phyloP scores from a whole-genome alignment of 1,140 invertebrate genomes.

The Paracyclopina nana region DNA sequence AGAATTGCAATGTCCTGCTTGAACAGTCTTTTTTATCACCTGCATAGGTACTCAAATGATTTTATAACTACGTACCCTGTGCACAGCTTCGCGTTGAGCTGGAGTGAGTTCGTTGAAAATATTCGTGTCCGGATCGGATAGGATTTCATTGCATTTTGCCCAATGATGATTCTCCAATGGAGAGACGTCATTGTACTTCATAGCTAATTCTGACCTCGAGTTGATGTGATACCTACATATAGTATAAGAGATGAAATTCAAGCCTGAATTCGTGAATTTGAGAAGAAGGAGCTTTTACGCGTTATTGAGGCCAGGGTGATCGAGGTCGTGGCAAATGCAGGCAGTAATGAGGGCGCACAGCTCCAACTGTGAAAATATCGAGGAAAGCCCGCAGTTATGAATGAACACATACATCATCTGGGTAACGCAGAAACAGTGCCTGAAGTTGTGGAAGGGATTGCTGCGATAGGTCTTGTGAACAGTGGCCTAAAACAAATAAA shows the following conservation, averaged over 20 bases:
- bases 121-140: slow-evolving; percentile 32
- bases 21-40: too few species aligned
- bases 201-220: slow-evolving; percentile 57
- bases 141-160: slow-evolving; percentile 58
- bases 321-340: slow-evolving; percentile 70
- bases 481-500: slow-evolving; percentile 29
- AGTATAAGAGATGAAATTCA: not conserved
- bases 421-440: slow-evolving; percentile 69
- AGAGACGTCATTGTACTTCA: slow-evolving; percentile 71
- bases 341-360: slow-evolving; percentile 56
- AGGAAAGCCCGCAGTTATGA: slow-evolving; percentile 45
- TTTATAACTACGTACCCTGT: too few species aligned
- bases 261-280: not conserved
- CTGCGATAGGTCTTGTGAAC: slow-evolving; percentile 75
- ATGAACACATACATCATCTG: slow-evolving; percentile 76
- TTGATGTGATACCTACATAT: slow-evolving; percentile 40
- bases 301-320: slow-evolving; percentile 78
- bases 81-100: too few species aligned
- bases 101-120: too few species aligned
- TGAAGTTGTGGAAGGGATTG: slow-evolving; percentile 74
- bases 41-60: too few species aligned
- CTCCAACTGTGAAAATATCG: slow-evolving; percentile 48
- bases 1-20: slow-evolving; percentile 59
- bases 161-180: slow-evolving; percentile 75
- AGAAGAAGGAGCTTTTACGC: slow-evolving; percentile 42